Evolutionary conservation across 2,888 invertebrate genomes (phyloP).

Genomic region (Syrphus vitripennis): DNA sequence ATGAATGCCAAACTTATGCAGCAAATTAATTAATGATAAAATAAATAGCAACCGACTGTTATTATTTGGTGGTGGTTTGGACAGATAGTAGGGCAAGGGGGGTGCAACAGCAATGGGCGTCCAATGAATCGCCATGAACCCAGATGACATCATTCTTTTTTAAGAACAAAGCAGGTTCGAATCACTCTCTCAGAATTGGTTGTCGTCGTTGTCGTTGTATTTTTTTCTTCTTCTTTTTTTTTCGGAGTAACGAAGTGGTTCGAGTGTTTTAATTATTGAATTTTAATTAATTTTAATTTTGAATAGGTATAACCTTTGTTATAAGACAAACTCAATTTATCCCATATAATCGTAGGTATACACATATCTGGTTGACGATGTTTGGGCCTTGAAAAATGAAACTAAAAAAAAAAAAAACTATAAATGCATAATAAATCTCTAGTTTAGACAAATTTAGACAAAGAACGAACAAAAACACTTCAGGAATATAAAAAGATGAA

Average conservation of each 20-base stretch:
- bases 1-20: slow-evolving; percentile 56
- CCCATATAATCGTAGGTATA: not conserved
- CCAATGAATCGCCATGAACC: slow-evolving; percentile 66
- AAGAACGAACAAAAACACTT: not conserved
- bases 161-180: slow-evolving; percentile 70
- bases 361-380: not conserved
- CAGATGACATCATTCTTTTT: slow-evolving; percentile 69
- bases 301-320: slow-evolving; percentile 23
- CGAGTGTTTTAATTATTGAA: slow-evolving; percentile 32
- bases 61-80: not conserved
- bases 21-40: slow-evolving; percentile 50
- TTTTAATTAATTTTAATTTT: slow-evolving; percentile 23
- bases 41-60: slow-evolving; percentile 23
- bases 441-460: too few species aligned
- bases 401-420: not conserved
- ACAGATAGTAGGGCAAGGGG: not conserved
- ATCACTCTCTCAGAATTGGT: slow-evolving; percentile 30
- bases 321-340: not conserved
- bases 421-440: not conserved
- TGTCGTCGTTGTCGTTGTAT: not conserved
- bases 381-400: not conserved
- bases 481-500: not conserved
- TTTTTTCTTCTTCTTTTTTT: not conserved
- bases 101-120: slow-evolving; percentile 18
- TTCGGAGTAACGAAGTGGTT: not conserved